Evolutionary conservation across 2,888 invertebrate genomes (phyloP), one percentile per base, ranked within the genome.

Genomic region (Cephus pygmeus): DNA sequence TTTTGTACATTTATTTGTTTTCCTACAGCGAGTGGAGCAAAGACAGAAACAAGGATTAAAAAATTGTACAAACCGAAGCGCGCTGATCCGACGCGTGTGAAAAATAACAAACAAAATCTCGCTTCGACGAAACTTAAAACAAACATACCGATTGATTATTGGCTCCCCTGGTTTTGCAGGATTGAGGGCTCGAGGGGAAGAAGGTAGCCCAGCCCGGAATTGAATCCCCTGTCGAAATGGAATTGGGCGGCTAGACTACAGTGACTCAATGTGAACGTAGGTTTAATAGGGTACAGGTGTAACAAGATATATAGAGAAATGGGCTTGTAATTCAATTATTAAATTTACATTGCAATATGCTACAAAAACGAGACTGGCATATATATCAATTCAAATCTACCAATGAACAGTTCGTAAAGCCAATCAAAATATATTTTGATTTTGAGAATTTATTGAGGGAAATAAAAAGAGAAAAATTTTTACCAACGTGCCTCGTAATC

Each of bases 61-160:
- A 76, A 71, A 76, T 15, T 33, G 30, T 31, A 73, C 69, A 34
- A 35, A 34, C 76, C 71, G 36, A 56, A 69, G 79, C 74, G 76
- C 78, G 81, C 85, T 85, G 86, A 87, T 87, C 83, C 83, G 83
- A 81, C 75, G 82, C 82, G 84, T 82, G 84, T 83, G 84, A 82
- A 85, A 84, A 83, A 86, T 86, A 83, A 87, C 85, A 88, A 88
- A 88, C 88, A 86, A 86, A 85, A 84, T 82, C 9, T 23, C 81
- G 81, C 81, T 82, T 78, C 80, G 81, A 73, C 79, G 86, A 84
- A 86, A 88, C 83, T 86, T 86, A 84, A 87, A 86, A 87, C 87
- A 88, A 88, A 88, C 87, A 84, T 80, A 83, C 83, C 82, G 85
- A 87, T 87, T 86, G 86, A 85, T 88, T 87, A 85, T 85, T 80